Percentiles rank a stretch among this genome's conserved stretches.
Evolutionary conservation across 2,888 invertebrate species (phyloP).

Genomic region (Torymus tubicola): DNA sequence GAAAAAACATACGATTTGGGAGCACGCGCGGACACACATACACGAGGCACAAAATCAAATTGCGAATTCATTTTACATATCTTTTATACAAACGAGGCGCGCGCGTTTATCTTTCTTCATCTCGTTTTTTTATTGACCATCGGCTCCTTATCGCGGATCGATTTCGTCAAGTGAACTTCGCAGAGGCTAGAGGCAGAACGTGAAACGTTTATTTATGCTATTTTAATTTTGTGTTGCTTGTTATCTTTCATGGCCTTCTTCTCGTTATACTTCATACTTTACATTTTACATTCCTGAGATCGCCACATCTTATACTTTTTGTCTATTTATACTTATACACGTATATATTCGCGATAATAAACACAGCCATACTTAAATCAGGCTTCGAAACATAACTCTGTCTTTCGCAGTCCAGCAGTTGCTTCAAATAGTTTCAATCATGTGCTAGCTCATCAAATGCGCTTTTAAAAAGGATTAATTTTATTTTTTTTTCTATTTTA

Average conservation of each 20-base stretch:
- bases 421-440: constrained; percentile 38
- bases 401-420: constrained; percentile 49
- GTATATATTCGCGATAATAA: constrained; percentile 56
- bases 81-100: constrained; percentile 48
- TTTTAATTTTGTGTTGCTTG: constrained; percentile 28
- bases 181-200: constrained; percentile 47
- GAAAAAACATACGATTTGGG: constrained; percentile 28
- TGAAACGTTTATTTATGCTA: constrained; percentile 38
- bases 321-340: constrained; percentile 40
- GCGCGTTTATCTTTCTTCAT: constrained; percentile 13
- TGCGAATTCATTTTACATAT: constrained; percentile 40
- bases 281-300: constrained; percentile 50
- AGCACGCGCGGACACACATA: constrained; percentile 37
- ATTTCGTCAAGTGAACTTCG: constrained; percentile 32
- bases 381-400: constrained; percentile 58
- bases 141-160: background rate
- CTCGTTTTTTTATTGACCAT: background rate
- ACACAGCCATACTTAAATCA: constrained; percentile 60
- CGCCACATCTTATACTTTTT: constrained; percentile 42
- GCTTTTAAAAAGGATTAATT: constrained; percentile 11
- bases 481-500: constrained; percentile 1
- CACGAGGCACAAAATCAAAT: constrained; percentile 51
- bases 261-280: constrained; percentile 36
- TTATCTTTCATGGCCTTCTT: background rate
- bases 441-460: background rate